Evolutionary conservation across 2,888 invertebrate genomes (phyloP).

Genomic region (Apoderus coryli): DNA sequence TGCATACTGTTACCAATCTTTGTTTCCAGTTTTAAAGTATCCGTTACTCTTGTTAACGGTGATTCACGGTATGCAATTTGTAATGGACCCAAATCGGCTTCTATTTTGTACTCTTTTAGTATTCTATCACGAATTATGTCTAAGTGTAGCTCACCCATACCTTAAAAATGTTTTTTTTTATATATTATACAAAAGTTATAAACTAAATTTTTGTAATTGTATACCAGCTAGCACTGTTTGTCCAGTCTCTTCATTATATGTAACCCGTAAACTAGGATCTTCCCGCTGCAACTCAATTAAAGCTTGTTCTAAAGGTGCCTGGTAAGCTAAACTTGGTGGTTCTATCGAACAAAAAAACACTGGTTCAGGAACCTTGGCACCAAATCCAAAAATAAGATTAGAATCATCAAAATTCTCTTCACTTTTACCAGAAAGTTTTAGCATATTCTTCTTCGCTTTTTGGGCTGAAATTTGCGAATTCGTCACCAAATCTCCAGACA

Average conservation of each 20-base stretch:
- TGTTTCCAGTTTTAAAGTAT: conserved; percentile 42
- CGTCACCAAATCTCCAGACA: conserved; percentile 61
- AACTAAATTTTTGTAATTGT: too few species aligned
- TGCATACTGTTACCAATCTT: conserved; percentile 49
- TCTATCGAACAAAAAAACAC: conserved; percentile 96
- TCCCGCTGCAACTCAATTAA: conserved; percentile 69
- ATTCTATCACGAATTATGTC: conserved; percentile 88
- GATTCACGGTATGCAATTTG: conserved; percentile 87
- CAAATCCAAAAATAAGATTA: conserved; percentile 33
- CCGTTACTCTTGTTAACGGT: conserved; percentile 34
- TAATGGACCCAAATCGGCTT: conserved; percentile 78
- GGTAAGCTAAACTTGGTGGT: conserved; percentile 65
- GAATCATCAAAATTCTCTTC: conserved; percentile 24
- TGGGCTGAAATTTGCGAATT: conserved; percentile 40
- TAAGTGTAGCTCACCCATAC: conserved; percentile 96
- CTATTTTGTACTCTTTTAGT: conserved; percentile 74
- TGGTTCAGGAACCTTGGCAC: conserved; percentile 72
- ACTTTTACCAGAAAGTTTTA: conserved; percentile 23
- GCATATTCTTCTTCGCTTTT: conserved; percentile 40
- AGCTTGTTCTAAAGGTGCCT: conserved; percentile 64
- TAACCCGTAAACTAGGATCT: conserved; percentile 79
- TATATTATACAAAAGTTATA: conserved; percentile 4
- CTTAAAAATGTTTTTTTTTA: too few species aligned
- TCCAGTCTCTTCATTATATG: conserved; percentile 61
- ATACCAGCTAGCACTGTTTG: conserved; percentile 74